phyloP scores from a whole-genome alignment of 2,113 vertebrate genomes.

The Trachemys scripta region DNA sequence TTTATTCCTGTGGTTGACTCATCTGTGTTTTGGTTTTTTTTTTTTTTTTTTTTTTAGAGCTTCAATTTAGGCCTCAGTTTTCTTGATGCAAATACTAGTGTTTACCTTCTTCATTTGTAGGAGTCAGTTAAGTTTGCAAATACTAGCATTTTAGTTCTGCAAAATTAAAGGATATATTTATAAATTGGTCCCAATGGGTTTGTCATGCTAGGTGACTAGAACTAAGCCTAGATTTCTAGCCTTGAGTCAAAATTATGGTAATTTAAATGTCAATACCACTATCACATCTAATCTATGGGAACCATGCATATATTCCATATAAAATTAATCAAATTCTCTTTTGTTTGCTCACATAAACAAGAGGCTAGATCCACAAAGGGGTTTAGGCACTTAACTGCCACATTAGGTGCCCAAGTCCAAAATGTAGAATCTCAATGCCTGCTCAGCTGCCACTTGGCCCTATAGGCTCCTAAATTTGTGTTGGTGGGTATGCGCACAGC shows the following conservation, averaged over 20 bases:
- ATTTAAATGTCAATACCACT: neutral
- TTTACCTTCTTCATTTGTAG: neutral
- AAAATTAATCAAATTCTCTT: neutral
- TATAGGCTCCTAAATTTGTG: too few species aligned
- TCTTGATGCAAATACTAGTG: neutral
- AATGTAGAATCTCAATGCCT: too few species aligned
- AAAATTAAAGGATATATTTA: neutral
- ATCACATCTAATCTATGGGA: neutral
- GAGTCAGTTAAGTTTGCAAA: neutral
- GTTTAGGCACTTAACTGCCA: too few species aligned
- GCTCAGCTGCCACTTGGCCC: too few species aligned
- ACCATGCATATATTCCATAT: fast-evolving
- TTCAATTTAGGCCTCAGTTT: neutral
- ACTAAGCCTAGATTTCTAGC: slow-evolving; percentile 21
- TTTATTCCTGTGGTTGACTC: neutral
- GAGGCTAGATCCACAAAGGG: too few species aligned
- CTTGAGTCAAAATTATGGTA: neutral
- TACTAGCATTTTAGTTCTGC: neutral
- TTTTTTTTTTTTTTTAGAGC: neutral
- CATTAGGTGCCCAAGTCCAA: too few species aligned
- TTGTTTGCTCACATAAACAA: too few species aligned
- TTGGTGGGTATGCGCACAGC: too few species aligned
- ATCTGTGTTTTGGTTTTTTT: neutral
- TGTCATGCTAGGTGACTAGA: neutral
- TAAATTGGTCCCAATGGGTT: slow-evolving; percentile 15